A percentile compares a stretch with the other conserved stretches of the same genome.
Conservation (phyloP, 2,888 invertebrate genomes). For the Limnephilus marmoratus region DNA sequence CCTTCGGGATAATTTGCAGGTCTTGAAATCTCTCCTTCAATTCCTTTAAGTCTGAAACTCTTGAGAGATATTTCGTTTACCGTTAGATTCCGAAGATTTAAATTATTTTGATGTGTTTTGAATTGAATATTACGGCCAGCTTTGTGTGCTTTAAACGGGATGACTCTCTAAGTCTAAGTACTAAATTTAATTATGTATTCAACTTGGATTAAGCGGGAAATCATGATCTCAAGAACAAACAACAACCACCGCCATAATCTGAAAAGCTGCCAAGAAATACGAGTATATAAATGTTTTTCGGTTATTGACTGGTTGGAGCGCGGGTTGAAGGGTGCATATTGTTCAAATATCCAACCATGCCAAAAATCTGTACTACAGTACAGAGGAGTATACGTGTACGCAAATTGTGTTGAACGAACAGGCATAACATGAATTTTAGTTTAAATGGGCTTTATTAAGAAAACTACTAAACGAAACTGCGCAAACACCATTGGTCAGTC, state of each 20-base stretch:
- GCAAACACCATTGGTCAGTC: no score
- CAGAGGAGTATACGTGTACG: background rate
- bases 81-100: background rate
- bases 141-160: background rate
- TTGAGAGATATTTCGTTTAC: background rate
- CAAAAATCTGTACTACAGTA: background rate
- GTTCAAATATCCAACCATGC: background rate
- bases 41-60: background rate
- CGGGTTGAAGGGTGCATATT: background rate
- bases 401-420: background rate
- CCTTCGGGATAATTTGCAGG: background rate
- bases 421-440: background rate
- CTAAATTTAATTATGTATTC: background rate
- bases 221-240: background rate
- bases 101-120: background rate
- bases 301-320: background rate
- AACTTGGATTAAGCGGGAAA: background rate
- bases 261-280: constrained; percentile 2
- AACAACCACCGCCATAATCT: background rate
- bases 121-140: background rate
- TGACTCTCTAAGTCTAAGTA: background rate
- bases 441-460: background rate
- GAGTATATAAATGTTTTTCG: background rate
- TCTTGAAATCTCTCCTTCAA: background rate
- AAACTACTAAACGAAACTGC: no score